Evolutionary conservation across 2,113 vertebrate genomes (phyloP), one percentile per base, ranked within the genome.

Genomic region (Aramus guarauna): DNA sequence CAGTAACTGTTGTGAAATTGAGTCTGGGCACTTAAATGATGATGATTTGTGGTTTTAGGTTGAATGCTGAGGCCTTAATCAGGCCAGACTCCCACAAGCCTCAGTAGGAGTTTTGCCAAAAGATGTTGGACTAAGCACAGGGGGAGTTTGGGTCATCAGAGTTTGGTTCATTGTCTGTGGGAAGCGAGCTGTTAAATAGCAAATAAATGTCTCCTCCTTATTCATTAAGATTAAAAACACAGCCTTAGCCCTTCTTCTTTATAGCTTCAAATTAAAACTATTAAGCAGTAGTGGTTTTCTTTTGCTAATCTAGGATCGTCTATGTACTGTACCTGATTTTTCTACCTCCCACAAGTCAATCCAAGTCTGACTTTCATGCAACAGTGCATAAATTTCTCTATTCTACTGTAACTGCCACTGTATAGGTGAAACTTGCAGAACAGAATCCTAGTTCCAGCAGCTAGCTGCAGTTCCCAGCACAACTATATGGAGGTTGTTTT

Each of bases 141-240:
- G 78, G 94, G 94, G 92, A 94, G 92, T 92, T 92, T 94, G 93
- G 93, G 95, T 95, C 95, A 97, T 96, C 95, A 59, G 90, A 88
- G 67, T 34, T 94, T 53, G 82, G 92, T 43, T 85, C 71, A 96
- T 97, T 96, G 95, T 97, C 90, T 96, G 88, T 58, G 96, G 90
- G 93, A 94, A 97, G 88, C 10, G 93, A 96, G 92, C 95, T 95
- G 96, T 85, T 96, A 97, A 97, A 97, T 36, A 95, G 69, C 93
- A 96, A 90, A 96, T 73, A 93, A 91, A 96, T 95, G 84, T 95
- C 94, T 96, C 80, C 56, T 95, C 66, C 88, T 96, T 91, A 82
- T 67, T 96, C 91, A 95, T 91, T 59, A 92, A 90, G 77, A 78
- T 91, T 95, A 94, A 94, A 93, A 91, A 36, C 84, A 90, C 84